Evolutionary conservation across 2,113 vertebrate genomes (phyloP).

Genomic region (Atherinomorus stipes): DNA sequence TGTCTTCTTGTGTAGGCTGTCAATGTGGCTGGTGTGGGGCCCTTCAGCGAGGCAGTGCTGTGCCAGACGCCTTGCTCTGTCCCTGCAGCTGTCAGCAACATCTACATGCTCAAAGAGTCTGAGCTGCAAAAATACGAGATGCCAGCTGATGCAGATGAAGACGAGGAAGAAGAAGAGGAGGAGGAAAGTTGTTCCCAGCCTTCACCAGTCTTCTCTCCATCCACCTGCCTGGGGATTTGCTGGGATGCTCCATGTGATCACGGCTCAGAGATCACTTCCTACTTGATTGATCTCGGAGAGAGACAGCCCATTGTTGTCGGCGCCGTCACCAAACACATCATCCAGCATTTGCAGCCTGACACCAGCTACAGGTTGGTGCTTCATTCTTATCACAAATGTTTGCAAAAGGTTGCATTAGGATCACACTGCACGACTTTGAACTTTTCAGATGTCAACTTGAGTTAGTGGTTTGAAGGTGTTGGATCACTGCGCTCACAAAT

Average conservation of each 20-base stretch:
- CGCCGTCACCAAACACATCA: conserved; percentile 87
- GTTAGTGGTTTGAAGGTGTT: not conserved
- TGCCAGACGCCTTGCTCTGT: conserved; percentile 94
- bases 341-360: conserved; percentile 94
- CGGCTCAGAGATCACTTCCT: conserved; percentile 93
- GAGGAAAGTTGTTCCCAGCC: conserved; percentile 56
- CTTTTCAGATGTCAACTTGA: not conserved
- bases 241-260: conserved; percentile 94
- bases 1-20: conserved; percentile 81
- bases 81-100: conserved; percentile 89
- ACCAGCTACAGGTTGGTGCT: conserved; percentile 92
- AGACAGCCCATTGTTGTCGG: conserved; percentile 89
- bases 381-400: not conserved
- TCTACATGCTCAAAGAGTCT: conserved; percentile 88
- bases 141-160: conserved; percentile 56
- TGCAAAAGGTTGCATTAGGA: too few species aligned
- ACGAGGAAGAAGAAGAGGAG: conserved; percentile 71
- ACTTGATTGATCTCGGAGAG: conserved; percentile 95
- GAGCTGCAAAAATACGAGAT: conserved; percentile 77
- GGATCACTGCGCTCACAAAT: not conserved
- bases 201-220: conserved; percentile 86
- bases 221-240: conserved; percentile 92
- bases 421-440: not conserved
- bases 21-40: conserved; percentile 90
- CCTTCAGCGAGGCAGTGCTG: conserved; percentile 91